Evolutionary conservation across 2,797 vertebrate genomes (phyloP), one percentile per base, ranked within the genome.

Genomic region (Gymnopithys bicolor): DNA sequence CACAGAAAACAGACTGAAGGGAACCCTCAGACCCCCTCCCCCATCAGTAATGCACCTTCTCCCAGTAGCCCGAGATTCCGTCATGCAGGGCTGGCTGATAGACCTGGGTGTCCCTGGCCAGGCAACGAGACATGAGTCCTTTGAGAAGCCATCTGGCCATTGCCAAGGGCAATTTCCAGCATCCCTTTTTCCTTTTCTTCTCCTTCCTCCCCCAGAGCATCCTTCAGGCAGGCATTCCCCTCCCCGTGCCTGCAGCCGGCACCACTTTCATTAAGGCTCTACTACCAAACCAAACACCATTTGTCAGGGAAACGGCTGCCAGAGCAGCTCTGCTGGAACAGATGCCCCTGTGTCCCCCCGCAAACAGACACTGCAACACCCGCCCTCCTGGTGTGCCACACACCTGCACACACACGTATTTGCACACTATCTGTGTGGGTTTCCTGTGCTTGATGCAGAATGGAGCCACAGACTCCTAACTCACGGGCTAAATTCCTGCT

Each of bases 111-210:
- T 9, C 18, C 52, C 49, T 2, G 3, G 69, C 23, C 60, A 48
- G 52, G 52, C 21, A 28, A 28, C 0, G 0, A 77, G 74, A 11
- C 3, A 2, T 1, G 1, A 13, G 27, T 67, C 80, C 86, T 60
- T 33, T 66, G n/a, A 76, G 60, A 62, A 87, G 68, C 48, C 70
- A 33, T 13, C 68, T 76, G 43, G 51, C 43, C 66, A 23, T 21
- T 0, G 0, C 48, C 64, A 48, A 56, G 62, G 22, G 68, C 48
- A 2, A 0, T 0, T 3, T 35, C 64, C 49, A 25, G 2, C 0
- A 0, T 46, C 52, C 33, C 43, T 68, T 55, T 39, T 41, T 89
- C 81, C 52, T 94, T 76, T 59, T 17, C 70, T 79, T 63, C 73
- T 69, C 33, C 21, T 70, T 85, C 28, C n/a, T 55, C 41, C 35